Conservation (phyloP, 2,888 invertebrate species). For the Drosophila buzzatii region DNA sequence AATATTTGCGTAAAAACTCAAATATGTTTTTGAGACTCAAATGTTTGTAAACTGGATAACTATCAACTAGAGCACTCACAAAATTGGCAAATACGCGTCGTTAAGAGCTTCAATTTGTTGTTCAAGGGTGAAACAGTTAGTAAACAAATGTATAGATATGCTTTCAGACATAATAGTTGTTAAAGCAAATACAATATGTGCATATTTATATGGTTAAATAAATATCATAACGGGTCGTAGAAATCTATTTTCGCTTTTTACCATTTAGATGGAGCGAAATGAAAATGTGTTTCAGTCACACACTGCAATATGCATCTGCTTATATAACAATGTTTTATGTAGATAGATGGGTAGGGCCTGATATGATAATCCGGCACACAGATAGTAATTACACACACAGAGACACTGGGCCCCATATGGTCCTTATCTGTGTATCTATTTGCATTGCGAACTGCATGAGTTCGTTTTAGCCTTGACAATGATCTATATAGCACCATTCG, state of each 20-base stretch:
- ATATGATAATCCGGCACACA: conserved; percentile 17
- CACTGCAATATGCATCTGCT: not conserved
- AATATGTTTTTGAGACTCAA: not conserved
- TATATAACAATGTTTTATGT: not conserved
- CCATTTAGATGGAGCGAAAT: not conserved
- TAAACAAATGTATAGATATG: conserved; percentile 1
- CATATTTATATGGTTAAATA: not conserved
- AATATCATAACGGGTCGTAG: not conserved
- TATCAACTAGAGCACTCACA: not conserved
- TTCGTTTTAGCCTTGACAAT: conserved; percentile 40
- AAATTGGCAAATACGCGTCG: not conserved
- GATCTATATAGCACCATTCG: conserved; percentile 28
- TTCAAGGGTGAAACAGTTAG: conserved; percentile 17
- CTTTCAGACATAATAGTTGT: not conserved
- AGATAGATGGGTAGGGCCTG: conserved; percentile 12
- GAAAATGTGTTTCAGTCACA: not conserved
- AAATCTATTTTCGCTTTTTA: not conserved
- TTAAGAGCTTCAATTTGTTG: not conserved
- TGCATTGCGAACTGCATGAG: conserved; percentile 24
- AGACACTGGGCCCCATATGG: not conserved
- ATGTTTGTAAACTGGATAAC: too few relatives aligned
- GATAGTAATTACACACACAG: not conserved
- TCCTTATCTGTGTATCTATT: conserved; percentile 24
- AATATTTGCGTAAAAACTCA: not conserved
- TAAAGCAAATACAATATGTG: conserved; percentile 8